phyloP scores from a whole-genome alignment of 2,888 invertebrate species.

The Beris chalybata region DNA sequence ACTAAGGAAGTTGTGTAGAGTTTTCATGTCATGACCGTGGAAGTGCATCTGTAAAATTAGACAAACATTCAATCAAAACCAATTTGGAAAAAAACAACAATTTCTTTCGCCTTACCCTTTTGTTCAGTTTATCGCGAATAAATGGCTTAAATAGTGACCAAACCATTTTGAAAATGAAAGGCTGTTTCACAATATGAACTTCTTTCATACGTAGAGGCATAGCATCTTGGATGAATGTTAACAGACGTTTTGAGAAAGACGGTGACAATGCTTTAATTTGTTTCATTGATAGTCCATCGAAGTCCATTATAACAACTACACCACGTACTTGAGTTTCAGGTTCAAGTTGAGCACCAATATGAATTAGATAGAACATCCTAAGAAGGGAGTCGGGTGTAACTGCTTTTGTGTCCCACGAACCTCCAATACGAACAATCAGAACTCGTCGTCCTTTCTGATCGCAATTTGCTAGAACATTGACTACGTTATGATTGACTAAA shows the following conservation, averaged over 20 bases:
- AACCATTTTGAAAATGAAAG: constrained; percentile 80
- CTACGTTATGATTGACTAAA: constrained; percentile 71
- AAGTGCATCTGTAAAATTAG: constrained; percentile 69
- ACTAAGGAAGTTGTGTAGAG: constrained; percentile 71
- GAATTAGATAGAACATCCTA: constrained; percentile 76
- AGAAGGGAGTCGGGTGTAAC: constrained; percentile 76
- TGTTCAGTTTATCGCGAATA: constrained; percentile 75
- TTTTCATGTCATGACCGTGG: constrained; percentile 79
- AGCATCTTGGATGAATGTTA: constrained; percentile 83
- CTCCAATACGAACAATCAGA: constrained; percentile 72
- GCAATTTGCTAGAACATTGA: constrained; percentile 74
- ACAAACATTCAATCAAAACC: constrained; percentile 8
- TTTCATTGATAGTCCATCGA: constrained; percentile 73
- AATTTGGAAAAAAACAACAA: constrained; percentile 6
- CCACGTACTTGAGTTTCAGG: constrained; percentile 80
- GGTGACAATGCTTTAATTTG: constrained; percentile 72
- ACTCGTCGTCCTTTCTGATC: constrained; percentile 78
- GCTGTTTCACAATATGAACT: constrained; percentile 84
- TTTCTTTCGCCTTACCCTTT: constrained; percentile 63
- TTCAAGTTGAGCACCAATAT: constrained; percentile 75
- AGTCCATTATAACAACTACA: constrained; percentile 81
- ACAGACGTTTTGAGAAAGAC: constrained; percentile 72
- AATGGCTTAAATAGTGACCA: constrained; percentile 86
- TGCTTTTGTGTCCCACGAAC: constrained; percentile 76
- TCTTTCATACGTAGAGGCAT: constrained; percentile 84